Evolutionary conservation across 2,113 vertebrate species (phyloP).

Genomic region (Martes martes): DNA sequence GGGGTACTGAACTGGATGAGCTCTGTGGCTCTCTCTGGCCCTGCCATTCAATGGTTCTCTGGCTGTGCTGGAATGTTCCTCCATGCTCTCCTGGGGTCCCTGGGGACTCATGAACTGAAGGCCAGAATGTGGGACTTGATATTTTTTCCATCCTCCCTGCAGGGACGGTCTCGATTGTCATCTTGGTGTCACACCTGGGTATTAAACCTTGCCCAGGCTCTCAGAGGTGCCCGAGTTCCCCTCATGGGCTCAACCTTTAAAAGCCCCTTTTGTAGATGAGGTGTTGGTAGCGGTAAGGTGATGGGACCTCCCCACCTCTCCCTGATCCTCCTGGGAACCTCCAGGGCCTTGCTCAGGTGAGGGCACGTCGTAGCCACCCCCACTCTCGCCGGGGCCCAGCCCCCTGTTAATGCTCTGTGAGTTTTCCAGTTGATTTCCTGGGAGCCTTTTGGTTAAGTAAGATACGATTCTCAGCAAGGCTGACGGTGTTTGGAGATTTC

Average conservation of each 20-base stretch:
- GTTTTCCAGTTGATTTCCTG: not conserved
- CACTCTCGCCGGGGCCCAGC: fast-evolving
- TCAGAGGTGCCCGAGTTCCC: not conserved
- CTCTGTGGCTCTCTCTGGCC: not conserved
- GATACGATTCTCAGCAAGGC: not conserved
- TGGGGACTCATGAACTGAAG: not conserved
- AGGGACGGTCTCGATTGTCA: not conserved
- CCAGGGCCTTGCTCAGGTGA: not conserved
- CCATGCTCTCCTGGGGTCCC: not conserved
- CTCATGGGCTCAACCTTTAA: not conserved
- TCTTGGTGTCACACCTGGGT: not conserved
- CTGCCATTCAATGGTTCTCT: not conserved
- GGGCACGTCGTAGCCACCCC: fast-evolving
- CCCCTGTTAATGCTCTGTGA: not conserved
- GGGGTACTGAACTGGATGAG: not conserved
- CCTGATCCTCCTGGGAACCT: not conserved
- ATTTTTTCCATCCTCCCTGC: not conserved
- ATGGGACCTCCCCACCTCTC: not conserved
- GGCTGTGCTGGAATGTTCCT: not conserved
- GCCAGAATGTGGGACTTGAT: not conserved
- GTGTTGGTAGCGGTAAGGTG: not conserved
- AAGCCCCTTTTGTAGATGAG: constrained; percentile 18
- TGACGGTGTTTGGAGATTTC: not conserved
- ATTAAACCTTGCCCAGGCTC: not conserved
- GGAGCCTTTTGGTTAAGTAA: not conserved